phyloP scores from a whole-genome alignment of 2,797 vertebrate species.

The Falco biarmicus region DNA sequence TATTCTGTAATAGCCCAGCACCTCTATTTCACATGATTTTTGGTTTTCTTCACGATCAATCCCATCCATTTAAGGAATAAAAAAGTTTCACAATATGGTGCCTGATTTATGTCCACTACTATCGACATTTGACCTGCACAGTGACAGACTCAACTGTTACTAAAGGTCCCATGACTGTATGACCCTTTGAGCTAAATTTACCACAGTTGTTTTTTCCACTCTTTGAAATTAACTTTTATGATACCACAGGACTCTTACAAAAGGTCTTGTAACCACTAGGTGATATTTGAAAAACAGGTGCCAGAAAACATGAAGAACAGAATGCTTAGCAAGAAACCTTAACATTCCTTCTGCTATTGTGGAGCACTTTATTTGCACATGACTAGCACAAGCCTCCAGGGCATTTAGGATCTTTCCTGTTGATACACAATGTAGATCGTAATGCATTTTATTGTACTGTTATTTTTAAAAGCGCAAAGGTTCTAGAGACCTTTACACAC shows the following conservation, averaged over 20 bases:
- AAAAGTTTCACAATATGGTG: background rate
- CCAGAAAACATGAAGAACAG: background rate
- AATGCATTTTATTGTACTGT: background rate
- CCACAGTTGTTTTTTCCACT: background rate
- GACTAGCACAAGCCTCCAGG: background rate
- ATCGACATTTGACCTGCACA: background rate
- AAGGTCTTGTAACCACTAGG: background rate
- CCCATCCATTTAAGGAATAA: background rate
- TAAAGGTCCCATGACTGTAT: conserved; percentile 4
- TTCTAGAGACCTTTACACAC: background rate
- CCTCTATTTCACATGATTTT: background rate
- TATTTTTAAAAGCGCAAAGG: background rate
- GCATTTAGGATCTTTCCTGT: conserved; percentile 3
- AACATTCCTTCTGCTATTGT: conserved; percentile 41
- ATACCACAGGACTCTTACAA: background rate
- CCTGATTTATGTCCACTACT: background rate
- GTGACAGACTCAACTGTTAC: background rate
- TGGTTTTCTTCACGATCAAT: background rate
- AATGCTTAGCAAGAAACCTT: background rate
- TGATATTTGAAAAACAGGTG: background rate
- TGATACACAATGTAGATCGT: background rate
- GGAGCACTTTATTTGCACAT: conserved; percentile 31
- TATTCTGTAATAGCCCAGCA: background rate
- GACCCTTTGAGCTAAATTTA: conserved; percentile 26
- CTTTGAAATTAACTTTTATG: background rate